Percentiles rank a stretch among this genome's conserved stretches.
These are phyloP conservation scores for Notodonta ziczac DNA, from an alignment of 2,888 invertebrate species.

Conservation along the genomic window DNA sequence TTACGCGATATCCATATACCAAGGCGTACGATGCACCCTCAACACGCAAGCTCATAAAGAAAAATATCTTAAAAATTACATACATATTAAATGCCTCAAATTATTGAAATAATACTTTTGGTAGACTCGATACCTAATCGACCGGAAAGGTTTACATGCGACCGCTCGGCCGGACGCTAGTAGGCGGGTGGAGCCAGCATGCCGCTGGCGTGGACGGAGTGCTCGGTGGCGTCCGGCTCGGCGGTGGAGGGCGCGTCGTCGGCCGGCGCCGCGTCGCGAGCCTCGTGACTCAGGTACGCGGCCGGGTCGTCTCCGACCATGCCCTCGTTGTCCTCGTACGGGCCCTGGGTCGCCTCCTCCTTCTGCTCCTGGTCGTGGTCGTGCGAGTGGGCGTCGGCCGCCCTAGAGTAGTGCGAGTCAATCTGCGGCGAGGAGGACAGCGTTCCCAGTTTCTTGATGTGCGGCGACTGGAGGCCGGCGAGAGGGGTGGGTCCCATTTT, in stretches of 20 bases:
- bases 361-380: conserved; percentile 73
- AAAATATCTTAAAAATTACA: conserved; percentile 50
- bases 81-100: conserved; percentile 55
- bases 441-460: conserved; percentile 74
- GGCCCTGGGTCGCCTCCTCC: conserved; percentile 85
- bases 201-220: conserved; percentile 82
- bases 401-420: conserved; percentile 84
- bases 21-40: conserved; percentile 59
- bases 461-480: conserved; percentile 79
- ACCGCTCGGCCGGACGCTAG: conserved; percentile 66
- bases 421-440: conserved; percentile 85
- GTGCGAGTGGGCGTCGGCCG: conserved; percentile 74
- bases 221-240: conserved; percentile 85
- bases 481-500: conserved; percentile 81
- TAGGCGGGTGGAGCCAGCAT: conserved; percentile 82
- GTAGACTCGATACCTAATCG: conserved; percentile 72
- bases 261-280: conserved; percentile 67
- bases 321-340: conserved; percentile 84
- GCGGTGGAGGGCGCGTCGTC: conserved; percentile 83
- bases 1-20: conserved; percentile 49
- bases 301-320: conserved; percentile 85
- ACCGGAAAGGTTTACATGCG: conserved; percentile 42
- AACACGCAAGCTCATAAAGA: conserved; percentile 59
- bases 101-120: conserved; percentile 79
- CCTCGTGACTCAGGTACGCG: conserved; percentile 72